Percentiles rank a stretch among this genome's conserved stretches.
Evolutionary conservation across 1,140 invertebrate species (phyloP).

Genomic region (Macrotrachela quadricornifera): DNA sequence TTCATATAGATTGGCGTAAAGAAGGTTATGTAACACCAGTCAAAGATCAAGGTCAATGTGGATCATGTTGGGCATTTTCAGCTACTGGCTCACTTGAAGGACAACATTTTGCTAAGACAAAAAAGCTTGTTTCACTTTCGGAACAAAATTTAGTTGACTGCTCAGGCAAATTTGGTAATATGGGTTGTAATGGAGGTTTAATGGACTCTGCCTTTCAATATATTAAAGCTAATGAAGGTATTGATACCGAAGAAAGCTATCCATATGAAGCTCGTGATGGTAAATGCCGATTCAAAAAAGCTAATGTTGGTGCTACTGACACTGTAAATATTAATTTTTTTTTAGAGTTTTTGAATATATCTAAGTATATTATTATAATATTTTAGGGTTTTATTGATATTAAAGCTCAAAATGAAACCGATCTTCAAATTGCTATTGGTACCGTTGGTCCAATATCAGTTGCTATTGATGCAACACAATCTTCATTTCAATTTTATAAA

Average conservation of each 20-base stretch:
- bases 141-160: constrained; percentile 22
- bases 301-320: constrained; percentile 11
- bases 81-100: neutral
- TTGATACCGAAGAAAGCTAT: neutral
- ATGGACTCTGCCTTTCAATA: constrained; percentile 23
- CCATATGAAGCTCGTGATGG: constrained; percentile 2
- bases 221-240: constrained; percentile 9
- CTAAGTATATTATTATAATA: too few species aligned
- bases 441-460: constrained; percentile 29
- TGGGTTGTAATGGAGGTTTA: too few species aligned
- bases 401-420: constrained; percentile 11
- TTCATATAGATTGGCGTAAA: constrained; percentile 36
- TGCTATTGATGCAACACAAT: constrained; percentile 28
- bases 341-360: too few species aligned
- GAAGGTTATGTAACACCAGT: constrained; percentile 17
- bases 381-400: constrained; percentile 11
- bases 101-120: too few species aligned
- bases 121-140: neutral
- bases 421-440: constrained; percentile 20
- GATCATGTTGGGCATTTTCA: constrained; percentile 3
- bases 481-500: constrained; percentile 8
- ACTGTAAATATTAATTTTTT: neutral
- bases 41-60: neutral
- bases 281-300: constrained; percentile 31
- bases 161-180: constrained; percentile 10